phyloP scores from a whole-genome alignment of 2,888 invertebrate species.

The Phengaris alcon region DNA sequence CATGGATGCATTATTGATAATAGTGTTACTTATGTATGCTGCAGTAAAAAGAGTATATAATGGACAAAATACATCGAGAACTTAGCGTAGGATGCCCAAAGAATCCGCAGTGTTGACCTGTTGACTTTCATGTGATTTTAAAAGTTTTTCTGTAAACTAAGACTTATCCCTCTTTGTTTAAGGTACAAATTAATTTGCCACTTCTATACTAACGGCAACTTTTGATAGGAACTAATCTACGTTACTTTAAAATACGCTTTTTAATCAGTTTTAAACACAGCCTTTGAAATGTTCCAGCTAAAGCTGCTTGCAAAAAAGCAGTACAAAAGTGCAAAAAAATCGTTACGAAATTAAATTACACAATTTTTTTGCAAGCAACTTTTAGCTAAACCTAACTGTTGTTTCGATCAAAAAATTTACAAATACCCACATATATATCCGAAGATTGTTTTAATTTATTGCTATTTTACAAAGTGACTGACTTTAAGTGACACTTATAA shows the following conservation, averaged over 20 bases:
- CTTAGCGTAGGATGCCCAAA: conserved; percentile 79
- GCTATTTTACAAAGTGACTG: not conserved
- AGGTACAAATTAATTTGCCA: conserved; percentile 45
- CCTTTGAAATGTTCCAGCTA: not conserved
- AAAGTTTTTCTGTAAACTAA: conserved; percentile 69
- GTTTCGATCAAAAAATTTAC: not conserved
- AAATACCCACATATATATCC: conserved; percentile 23
- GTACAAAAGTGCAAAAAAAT: not conserved
- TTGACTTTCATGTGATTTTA: conserved; percentile 61
- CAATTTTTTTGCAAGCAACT: conserved; percentile 16
- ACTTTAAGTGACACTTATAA: not conserved
- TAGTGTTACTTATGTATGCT: conserved; percentile 71
- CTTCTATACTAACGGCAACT: conserved; percentile 36
- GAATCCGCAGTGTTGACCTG: conserved; percentile 73
- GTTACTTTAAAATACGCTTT: conserved; percentile 24
- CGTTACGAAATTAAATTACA: not conserved
- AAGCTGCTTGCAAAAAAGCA: conserved; percentile 19
- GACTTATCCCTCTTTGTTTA: conserved; percentile 73
- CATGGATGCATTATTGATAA: conserved; percentile 70
- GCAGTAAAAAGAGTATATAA: conserved; percentile 73
- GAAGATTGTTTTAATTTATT: conserved; percentile 18
- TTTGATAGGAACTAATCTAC: conserved; percentile 27
- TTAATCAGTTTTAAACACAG: conserved; percentile 20
- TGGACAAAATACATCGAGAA: conserved; percentile 64
- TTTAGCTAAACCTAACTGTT: conserved; percentile 10